Evolutionary conservation across 2,113 vertebrate genomes (phyloP).

Genomic region (Coturnix japonica): DNA sequence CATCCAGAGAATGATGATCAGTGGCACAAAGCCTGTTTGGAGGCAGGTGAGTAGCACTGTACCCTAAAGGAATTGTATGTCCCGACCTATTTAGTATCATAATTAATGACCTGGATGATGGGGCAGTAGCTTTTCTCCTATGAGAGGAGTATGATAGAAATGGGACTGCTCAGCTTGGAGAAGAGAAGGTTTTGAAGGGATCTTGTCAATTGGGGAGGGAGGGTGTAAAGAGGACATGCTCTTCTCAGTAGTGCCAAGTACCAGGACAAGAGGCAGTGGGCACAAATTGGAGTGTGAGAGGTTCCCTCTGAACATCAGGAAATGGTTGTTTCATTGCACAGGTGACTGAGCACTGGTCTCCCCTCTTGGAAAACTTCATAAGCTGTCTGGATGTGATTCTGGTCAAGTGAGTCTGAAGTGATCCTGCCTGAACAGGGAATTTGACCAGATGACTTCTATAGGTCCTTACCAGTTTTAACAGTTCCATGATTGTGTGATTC

Average conservation of each 20-base stretch:
- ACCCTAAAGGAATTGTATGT: neutral
- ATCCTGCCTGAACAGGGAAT: neutral
- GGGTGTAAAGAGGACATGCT: neutral
- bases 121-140: neutral
- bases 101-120: neutral
- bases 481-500: neutral
- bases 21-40: neutral
- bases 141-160: neutral
- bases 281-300: neutral
- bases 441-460: neutral
- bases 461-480: accelerated
- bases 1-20: no score
- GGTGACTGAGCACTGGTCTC: neutral
- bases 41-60: neutral
- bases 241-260: accelerated
- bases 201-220: neutral
- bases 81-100: neutral
- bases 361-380: neutral
- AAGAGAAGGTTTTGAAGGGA: neutral
- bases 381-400: no score
- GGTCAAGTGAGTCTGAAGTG: accelerated
- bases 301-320: neutral
- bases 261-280: neutral
- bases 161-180: neutral
- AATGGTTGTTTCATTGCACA: neutral